Evolutionary conservation across 1,140 invertebrate genomes (phyloP).

Genomic region (Drosophila pachea): DNA sequence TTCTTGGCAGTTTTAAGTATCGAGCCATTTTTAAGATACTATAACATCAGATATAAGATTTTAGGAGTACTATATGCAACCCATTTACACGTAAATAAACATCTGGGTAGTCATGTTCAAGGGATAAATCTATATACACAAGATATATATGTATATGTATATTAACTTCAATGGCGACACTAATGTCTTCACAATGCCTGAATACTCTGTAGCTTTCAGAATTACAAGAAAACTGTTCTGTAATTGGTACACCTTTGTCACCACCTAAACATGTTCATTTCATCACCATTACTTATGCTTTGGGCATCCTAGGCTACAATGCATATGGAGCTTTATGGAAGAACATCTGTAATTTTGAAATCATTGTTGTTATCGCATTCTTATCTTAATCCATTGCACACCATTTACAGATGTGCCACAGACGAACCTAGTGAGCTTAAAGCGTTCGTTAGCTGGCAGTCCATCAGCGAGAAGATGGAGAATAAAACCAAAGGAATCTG

Average conservation of each 20-base stretch:
- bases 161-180: not conserved
- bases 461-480: conserved; percentile 43
- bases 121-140: not conserved
- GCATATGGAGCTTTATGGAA: not conserved
- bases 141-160: not conserved
- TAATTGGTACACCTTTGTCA: too few relatives aligned
- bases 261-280: too few relatives aligned
- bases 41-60: too few relatives aligned
- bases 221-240: not conserved
- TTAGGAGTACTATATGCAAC: not conserved
- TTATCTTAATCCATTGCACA: conserved; percentile 7
- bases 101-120: not conserved
- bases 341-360: conserved; percentile 2
- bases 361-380: conserved; percentile 13
- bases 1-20: too few relatives aligned
- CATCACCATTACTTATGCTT: not conserved
- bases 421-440: conserved; percentile 56
- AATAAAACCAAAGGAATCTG: conserved; percentile 22
- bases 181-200: not conserved
- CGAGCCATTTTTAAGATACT: too few relatives aligned
- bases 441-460: conserved; percentile 52
- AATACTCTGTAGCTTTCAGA: conserved; percentile 1
- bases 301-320: not conserved
- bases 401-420: conserved; percentile 43
- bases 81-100: not conserved